phyloP scores from a whole-genome alignment of 2,797 vertebrate species.

The Paguma larvata region DNA sequence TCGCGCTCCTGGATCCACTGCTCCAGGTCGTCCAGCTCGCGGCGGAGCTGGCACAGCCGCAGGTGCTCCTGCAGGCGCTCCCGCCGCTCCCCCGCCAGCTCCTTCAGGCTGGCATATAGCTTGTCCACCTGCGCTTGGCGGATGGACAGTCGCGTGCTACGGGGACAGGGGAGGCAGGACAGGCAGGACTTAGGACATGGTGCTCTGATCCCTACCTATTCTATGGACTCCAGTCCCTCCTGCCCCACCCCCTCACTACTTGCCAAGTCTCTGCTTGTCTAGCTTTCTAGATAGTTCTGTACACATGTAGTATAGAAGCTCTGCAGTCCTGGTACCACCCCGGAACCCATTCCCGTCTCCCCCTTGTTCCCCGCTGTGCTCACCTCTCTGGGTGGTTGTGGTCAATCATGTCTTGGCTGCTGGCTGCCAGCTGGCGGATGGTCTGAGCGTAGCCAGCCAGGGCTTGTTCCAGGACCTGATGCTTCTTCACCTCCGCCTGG shows the following conservation, averaged over 20 bases:
- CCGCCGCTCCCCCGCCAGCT: slow-evolving; percentile 94
- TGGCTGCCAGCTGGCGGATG: slow-evolving; percentile 94
- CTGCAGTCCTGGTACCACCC: background rate
- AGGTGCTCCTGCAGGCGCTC: slow-evolving; percentile 95
- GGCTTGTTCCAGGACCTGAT: slow-evolving; percentile 95
- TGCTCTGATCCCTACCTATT: background rate
- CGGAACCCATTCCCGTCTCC: background rate
- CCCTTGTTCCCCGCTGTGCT: background rate
- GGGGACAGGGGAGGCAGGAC: fast-evolving
- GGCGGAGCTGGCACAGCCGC: slow-evolving; percentile 95
- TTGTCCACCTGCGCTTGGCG: slow-evolving; percentile 97
- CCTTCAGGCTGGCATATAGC: slow-evolving; percentile 95
- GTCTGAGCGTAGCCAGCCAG: slow-evolving; percentile 96
- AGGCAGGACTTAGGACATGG: fast-evolving
- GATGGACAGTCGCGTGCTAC: slow-evolving; percentile 93
- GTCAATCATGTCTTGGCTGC: slow-evolving; percentile 95
- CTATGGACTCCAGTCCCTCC: background rate
- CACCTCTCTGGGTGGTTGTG: slow-evolving; percentile 96
- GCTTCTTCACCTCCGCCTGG: slow-evolving; percentile 96
- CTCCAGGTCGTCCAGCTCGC: slow-evolving; percentile 97
- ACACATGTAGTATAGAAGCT: background rate
- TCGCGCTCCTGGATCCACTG: slow-evolving; percentile 98
- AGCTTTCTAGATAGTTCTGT: background rate
- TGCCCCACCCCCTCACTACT: background rate
- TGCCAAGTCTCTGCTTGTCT: background rate